Base-by-base conservation (phyloP, 2,797 vertebrate species). In the Sebastes umbrosus region DNA sequence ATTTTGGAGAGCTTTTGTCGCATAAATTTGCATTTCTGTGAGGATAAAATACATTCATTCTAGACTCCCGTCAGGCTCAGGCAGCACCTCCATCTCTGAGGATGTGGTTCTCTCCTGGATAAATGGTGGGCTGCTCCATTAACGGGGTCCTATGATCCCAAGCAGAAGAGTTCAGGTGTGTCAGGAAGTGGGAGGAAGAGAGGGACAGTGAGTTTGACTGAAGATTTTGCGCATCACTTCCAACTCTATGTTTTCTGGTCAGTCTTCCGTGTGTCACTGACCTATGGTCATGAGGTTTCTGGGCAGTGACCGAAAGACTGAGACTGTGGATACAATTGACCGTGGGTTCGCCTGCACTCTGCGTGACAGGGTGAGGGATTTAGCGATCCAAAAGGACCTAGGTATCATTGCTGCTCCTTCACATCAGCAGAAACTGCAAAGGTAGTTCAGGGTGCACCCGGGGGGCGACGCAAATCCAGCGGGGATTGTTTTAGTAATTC, bases 341-440 rank as follows among this genome's bases (percentile, higher is more conserved):
- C 34, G 73, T 29, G 69, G 39, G 52, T 84, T 82, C 71, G 69
- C 66, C 59, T 80, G 39, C 63, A 52, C 50, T 72, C 32, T 66
- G 75, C 52, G 62, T 83, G 83, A 87, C 80, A 64, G 71, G 52
- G 73, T 66, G 71, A 85, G 34, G 69, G 52, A 85, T 84, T 80
- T 82, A 75, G 67, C 87, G 85, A 92, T 87, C 91, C 89, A 82
- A 50, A 83, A 89, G 59, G 86, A 92, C 88, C 79, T 75, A 46
- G 27, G 62, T 75, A 66, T 57, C 29, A 43, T 65, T 77, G 65
- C 34, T 80, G 79, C 79, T 88, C 46, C 75, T 63, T 79, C 69
- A 83, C 39, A 76, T 70, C 36, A 75, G 58, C 71, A 82, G 64
- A 54, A 80, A 80, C 59, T 78, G 74, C 69, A 50, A 20, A 12